Conservation (phyloP, 2,888 invertebrate species). For the Calameuta pallipes region DNA sequence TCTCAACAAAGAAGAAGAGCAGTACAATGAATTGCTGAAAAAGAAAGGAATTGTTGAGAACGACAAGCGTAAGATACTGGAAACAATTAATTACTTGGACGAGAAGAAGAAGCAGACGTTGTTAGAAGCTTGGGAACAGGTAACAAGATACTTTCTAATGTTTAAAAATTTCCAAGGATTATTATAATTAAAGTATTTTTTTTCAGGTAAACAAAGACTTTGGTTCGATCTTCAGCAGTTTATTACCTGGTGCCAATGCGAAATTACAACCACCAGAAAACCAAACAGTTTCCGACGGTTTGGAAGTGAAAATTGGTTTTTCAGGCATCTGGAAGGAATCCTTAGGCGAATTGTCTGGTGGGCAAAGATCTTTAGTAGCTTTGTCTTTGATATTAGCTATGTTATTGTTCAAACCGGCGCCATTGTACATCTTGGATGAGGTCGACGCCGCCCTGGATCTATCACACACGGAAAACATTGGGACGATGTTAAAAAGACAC, state of each 20-base stretch:
- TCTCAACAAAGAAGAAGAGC: constrained; percentile 86
- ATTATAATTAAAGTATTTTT: neutral
- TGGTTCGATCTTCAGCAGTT: constrained; percentile 90
- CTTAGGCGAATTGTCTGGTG: constrained; percentile 94
- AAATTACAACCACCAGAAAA: constrained; percentile 84
- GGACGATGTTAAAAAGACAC: constrained; percentile 90
- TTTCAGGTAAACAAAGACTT: constrained; percentile 88
- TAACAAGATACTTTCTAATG: constrained; percentile 16
- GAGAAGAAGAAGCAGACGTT: constrained; percentile 89
- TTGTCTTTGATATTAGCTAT: constrained; percentile 95
- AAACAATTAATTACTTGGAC: constrained; percentile 89
- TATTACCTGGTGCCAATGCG: constrained; percentile 92
- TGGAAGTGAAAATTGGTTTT: constrained; percentile 92
- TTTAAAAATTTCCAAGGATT: neutral
- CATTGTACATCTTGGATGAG: constrained; percentile 98
- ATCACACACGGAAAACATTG: constrained; percentile 99
- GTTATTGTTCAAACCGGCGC: constrained; percentile 97
- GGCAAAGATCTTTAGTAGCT: constrained; percentile 95
- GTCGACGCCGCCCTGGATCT: constrained; percentile 98
- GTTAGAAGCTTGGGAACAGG: constrained; percentile 81
- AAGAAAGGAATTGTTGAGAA: constrained; percentile 79
- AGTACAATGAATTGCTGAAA: constrained; percentile 77
- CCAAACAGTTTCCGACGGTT: constrained; percentile 81
- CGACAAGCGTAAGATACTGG: constrained; percentile 79
- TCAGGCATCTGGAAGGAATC: constrained; percentile 97